These are phyloP conservation scores for Pseudopleuronectes americanus DNA, from an alignment of 2,797 vertebrate species.

Conservation along the genomic window DNA sequence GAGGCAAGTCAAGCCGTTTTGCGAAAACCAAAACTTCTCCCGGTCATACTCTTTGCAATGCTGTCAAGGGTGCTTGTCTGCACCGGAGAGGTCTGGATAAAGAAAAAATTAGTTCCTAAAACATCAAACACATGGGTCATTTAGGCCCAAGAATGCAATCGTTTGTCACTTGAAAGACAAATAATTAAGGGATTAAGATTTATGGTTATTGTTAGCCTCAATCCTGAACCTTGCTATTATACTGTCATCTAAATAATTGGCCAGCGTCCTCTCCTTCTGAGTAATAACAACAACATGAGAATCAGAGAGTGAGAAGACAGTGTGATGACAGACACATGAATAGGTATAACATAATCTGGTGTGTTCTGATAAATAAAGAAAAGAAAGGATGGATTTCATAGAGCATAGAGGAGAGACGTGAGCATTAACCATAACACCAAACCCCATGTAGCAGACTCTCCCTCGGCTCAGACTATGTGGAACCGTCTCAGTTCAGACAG, in stretches of 20 bases:
- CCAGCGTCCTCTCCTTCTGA: slow-evolving; percentile 21
- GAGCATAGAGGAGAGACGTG: slow-evolving; percentile 46
- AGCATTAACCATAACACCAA: slow-evolving; percentile 41
- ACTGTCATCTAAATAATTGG: slow-evolving; percentile 21
- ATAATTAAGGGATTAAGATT: slow-evolving; percentile 9
- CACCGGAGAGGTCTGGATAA: slow-evolving; percentile 23
- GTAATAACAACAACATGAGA: slow-evolving; percentile 29
- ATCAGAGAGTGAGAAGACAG: slow-evolving; percentile 7
- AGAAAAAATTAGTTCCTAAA: slow-evolving; percentile 46
- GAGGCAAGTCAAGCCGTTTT: slow-evolving; percentile 10
- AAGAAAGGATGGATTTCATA: slow-evolving; percentile 38
- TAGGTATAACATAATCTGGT: slow-evolving; percentile 12
- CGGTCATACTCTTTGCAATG: slow-evolving; percentile 27
- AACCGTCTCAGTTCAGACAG: slow-evolving; percentile 53
- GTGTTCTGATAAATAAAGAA: slow-evolving; percentile 33
- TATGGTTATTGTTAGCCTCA: slow-evolving; percentile 13
- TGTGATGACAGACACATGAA: slow-evolving; percentile 32
- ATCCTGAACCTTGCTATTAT: not conserved
- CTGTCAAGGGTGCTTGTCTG: slow-evolving; percentile 36
- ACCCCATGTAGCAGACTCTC: slow-evolving; percentile 31
- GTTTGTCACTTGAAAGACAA: slow-evolving; percentile 8
- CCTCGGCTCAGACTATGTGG: slow-evolving; percentile 36
- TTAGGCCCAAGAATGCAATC: slow-evolving; percentile 13
- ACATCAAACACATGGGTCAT: slow-evolving; percentile 40
- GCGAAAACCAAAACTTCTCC: slow-evolving; percentile 16